Base-by-base conservation (phyloP, 2,113 vertebrate genomes). In the Australoheros scitulus region DNA sequence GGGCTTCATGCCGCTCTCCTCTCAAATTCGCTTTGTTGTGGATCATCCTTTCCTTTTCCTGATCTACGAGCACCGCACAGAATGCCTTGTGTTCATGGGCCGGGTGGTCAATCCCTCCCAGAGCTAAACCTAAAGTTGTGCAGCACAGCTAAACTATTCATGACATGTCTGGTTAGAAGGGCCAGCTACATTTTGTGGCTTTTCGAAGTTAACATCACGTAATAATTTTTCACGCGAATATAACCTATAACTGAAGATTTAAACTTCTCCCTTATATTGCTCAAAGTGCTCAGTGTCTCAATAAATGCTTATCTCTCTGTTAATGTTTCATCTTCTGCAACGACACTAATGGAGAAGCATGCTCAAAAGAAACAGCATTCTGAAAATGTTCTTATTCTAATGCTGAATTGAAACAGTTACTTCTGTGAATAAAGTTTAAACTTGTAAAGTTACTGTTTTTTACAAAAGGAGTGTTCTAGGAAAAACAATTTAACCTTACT, bases 1-100 rank as follows among this genome's bases (percentile, higher is more conserved):
- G 4, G 97, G 97, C 41, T 99, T 99, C 92, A 99, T 98, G 97
- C 98, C 98, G 0, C 95, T 99, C 61, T 98, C 98, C 17, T 94
- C 97, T 36, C 98, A 99, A 93, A 97, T 95, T 56, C 97, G 95
- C 18, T 99, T 99, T 9, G 57, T 94, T 0, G 95, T 96, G 0
- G 97, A 99, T 86, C 97, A 95, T 0, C 98, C 98, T 5, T 99
- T 99, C 87, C 89, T 99, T 77, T 98, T 99, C 86, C 94, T 99
- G 11, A 95, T 99, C 93, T 99, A 99, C 0, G 98, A 99, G 83
- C 98, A 98, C 36, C 98, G 97, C 63, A 99, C 98, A 56, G 95
- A 96, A 78, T 99, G 98, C 86, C 95, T 99, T 0, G 95, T 99
- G 50, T 99, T 99, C 95, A 96, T 98, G 94, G 98, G 98, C 5